These are phyloP conservation scores for Pandemis cinnamomeana DNA, from an alignment of 2,888 invertebrate genomes.

Conservation along the genomic window DNA sequence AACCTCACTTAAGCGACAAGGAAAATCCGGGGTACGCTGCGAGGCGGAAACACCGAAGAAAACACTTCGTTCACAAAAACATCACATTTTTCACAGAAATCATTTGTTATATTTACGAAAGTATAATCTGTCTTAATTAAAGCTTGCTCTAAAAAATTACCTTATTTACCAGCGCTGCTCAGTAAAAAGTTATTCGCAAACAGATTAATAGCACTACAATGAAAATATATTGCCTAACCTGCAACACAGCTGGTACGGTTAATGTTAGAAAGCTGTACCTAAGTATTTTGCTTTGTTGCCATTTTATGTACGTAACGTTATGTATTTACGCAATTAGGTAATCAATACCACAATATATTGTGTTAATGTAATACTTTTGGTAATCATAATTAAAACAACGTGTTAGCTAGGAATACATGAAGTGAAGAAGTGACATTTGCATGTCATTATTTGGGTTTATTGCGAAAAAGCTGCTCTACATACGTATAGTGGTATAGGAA, in stretches of 20 bases:
- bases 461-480: no score
- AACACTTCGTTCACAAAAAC: conserved; percentile 11
- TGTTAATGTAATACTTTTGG: no score
- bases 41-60: conserved; percentile 1
- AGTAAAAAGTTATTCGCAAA: not conserved
- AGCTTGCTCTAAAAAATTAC: conserved; percentile 12
- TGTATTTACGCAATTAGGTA: no score
- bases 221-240: not conserved
- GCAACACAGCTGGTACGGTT: not conserved
- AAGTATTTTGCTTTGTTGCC: no score
- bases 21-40: conserved; percentile 8
- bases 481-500: no score
- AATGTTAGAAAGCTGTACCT: no score
- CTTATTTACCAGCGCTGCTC: not conserved
- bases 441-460: no score
- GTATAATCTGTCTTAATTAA: conserved; percentile 12
- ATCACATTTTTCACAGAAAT: conserved; percentile 22
- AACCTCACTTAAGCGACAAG: conserved; percentile 8
- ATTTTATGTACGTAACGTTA: no score
- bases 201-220: not conserved
- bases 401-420: no score
- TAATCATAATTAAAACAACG: no score
- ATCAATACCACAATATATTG: no score
- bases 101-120: conserved; percentile 18
- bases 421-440: no score